Base-by-base conservation (phyloP, 2,888 invertebrate genomes). In the Silvanus unidentatus region DNA sequence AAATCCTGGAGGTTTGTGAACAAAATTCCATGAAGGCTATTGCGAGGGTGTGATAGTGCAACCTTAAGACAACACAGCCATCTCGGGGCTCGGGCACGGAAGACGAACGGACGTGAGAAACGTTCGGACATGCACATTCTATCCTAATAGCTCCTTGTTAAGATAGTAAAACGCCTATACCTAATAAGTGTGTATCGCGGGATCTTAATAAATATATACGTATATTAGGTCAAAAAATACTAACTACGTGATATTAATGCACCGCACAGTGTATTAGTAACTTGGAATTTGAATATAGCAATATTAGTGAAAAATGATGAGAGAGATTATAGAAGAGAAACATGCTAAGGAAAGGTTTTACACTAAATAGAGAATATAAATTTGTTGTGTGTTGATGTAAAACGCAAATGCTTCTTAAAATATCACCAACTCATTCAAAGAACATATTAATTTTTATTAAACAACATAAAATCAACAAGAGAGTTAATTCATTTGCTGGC, bases 11-110 rank as follows among this genome's bases (percentile, higher is more conserved):
- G 15, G 12, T 4, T 9, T 11, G 37, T 37, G 37, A 37, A 4
- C 8, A 15, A 37, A 13, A 10, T 11, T 37, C 37, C 15, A 37
- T 37, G 8, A 32, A 15, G 37, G 37, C 16, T 15, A 37, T 37
- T 37, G 37, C 37, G 47, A 45, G 49, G 36, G 41, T 16, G 44
- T 37, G 41, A 42, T 40, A 58, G 69, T 70, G 70, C 69, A 68
- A 66, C 67, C 66, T 59, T 60, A 22, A 70, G 70, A 72, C 72
- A 72, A 72, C 72, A 72, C 72, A 72, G 72, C 72, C 72, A 69
- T 64, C 61, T 64, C 53, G 64, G 65, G 63, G 47, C 53, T 53
- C 49, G 54, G 50, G 52, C 57, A 59, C 54, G 58, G 52, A 45
- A 49, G 49, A 58, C 57, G 56, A 46, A 56, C 57, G 59, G 48